A percentile compares a stretch with the other conserved stretches of the same genome.
phyloP scores from a whole-genome alignment of 2,113 vertebrate species.

The Baryphthengus martii region DNA sequence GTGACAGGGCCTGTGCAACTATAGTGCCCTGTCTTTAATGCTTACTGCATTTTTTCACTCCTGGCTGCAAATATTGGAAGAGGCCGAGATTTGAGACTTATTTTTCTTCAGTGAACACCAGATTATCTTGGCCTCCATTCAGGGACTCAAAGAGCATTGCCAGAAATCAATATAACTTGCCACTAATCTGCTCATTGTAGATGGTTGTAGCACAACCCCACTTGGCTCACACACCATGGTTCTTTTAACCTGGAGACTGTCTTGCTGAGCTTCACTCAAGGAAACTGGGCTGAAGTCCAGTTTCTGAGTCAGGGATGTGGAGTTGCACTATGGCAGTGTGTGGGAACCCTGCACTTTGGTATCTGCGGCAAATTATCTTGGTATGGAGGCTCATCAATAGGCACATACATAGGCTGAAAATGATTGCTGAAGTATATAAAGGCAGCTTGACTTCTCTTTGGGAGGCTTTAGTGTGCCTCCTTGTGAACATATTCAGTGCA shows the following conservation, averaged over 20 bases:
- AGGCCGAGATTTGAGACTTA: background rate
- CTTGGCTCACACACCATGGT: background rate
- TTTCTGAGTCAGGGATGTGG: background rate
- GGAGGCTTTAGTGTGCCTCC: background rate
- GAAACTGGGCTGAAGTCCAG: background rate
- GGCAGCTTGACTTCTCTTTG: background rate
- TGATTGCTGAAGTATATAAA: background rate
- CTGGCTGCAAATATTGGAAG: background rate
- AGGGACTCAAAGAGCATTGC: background rate
- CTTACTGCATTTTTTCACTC: background rate
- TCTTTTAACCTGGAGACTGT: background rate
- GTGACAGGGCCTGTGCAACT: background rate
- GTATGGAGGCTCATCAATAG: background rate
- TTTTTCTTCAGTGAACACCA: background rate
- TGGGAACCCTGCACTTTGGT: background rate
- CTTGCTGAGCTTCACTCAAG: background rate
- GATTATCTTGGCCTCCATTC: background rate
- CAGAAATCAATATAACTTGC: background rate
- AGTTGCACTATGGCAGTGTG: background rate
- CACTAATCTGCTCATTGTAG: background rate
- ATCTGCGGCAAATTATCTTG: background rate
- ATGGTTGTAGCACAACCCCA: background rate
- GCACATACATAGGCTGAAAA: too few species aligned
- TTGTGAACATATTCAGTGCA: background rate
- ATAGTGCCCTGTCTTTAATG: background rate